Evolutionary conservation across 2,888 invertebrate species (phyloP), one percentile per base, ranked within the genome.

Genomic region (Microchrysa polita): DNA sequence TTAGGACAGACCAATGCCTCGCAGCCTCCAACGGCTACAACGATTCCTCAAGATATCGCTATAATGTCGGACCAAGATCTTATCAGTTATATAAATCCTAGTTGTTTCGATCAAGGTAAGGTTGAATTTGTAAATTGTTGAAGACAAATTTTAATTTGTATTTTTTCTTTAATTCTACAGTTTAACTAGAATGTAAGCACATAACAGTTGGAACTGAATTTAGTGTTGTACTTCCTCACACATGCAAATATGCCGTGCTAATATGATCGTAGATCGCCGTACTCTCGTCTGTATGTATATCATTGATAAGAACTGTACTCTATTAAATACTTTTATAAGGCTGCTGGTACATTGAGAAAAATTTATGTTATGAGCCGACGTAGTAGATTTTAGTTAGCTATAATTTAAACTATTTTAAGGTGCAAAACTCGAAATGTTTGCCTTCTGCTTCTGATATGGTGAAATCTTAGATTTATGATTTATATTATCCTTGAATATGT

Each of bases 61-160:
- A 90, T 92, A 80, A 93, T 95, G 91, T 93, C 93, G 77, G 95
- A 95, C 83, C 92, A 92, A 84, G 95, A 95, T 86, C 88, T 95
- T 79, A 89, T 95, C 79, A 94, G 92, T 83, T 93, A 94, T 85
- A 95, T 95, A 79, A 94, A 95, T 87, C 93, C 95, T 67, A 93
- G 92, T 87, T 93, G 93, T 83, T 95, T 95, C 84, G 95, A 94
- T 86, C 92, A 91, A 88, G 90, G 91, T 91, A 87, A 87, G 88
- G 86, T 60, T 10, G 16, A 52, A n/a, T 5, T 20, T 20, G 10
- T n/a, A n/a, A n/a, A n/a, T n/a, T n/a, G n/a, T n/a, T n/a, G 18
- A 18, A 55, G 10, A 53, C 16, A 12, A 20, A 55, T 10, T 55
- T n/a, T 2, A 55, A 18, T 20, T 55, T 5, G 5, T 52, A 16